A percentile compares a stretch with the other conserved stretches of the same genome.
phyloP scores from a whole-genome alignment of 2,797 vertebrate genomes.

The Syndactyla subalaris region DNA sequence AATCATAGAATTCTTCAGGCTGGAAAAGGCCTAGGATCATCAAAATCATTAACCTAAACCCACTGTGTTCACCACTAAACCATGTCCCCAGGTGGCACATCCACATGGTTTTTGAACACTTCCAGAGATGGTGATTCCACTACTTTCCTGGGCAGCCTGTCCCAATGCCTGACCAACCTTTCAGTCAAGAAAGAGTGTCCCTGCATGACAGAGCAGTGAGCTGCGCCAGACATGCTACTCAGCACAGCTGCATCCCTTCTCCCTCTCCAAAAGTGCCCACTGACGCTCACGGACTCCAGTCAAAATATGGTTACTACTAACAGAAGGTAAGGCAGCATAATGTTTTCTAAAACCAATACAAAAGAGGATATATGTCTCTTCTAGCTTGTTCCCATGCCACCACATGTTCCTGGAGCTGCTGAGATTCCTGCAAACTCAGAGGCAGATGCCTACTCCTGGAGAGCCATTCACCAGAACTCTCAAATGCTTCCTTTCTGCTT shows the following conservation, averaged over 20 bases:
- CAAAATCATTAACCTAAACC: neutral
- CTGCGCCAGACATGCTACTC: fast-evolving
- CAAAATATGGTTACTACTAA: neutral
- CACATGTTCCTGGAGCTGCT: neutral
- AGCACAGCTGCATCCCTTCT: neutral
- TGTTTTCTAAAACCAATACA: neutral
- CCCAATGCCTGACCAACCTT: neutral
- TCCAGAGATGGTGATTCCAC: neutral
- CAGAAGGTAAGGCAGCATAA: neutral
- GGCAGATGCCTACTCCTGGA: neutral
- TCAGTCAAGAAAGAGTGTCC: neutral
- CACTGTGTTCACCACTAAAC: neutral
- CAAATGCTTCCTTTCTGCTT: neutral
- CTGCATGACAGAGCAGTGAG: fast-evolving
- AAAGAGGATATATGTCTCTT: neutral
- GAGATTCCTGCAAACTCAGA: neutral
- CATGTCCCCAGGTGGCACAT: neutral
- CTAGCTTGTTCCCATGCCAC: neutral
- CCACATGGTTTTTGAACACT: fast-evolving
- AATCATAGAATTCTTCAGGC: neutral
- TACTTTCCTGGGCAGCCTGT: neutral
- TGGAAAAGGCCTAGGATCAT: neutral
- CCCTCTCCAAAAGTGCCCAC: neutral
- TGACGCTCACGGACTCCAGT: fast-evolving
- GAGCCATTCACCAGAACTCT: neutral